These are phyloP conservation scores for Gymnoscopelus microlampas DNA, from an alignment of 2,797 vertebrate genomes.

Conservation along the genomic window DNA sequence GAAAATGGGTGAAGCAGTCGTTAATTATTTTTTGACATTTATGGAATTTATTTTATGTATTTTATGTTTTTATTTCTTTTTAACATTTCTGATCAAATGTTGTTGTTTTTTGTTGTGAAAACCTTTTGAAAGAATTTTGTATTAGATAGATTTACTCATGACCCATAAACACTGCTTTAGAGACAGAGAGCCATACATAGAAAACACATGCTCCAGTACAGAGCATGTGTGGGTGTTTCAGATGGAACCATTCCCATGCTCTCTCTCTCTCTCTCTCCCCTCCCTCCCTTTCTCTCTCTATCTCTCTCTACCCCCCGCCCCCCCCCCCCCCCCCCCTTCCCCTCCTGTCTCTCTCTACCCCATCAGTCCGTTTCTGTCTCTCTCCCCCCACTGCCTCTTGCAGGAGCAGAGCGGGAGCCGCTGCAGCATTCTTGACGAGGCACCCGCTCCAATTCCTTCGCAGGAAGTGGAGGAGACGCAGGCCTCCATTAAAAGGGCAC, in stretches of 20 bases:
- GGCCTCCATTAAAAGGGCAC: constrained; percentile 29
- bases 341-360: constrained; percentile 10
- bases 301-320: not conserved
- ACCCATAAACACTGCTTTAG: not conserved
- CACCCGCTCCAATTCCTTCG: constrained; percentile 32
- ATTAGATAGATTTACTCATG: too few relatives aligned
- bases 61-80: not conserved
- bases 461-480: constrained; percentile 16
- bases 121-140: too few relatives aligned
- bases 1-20: too few relatives aligned
- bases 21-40: too few relatives aligned
- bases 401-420: constrained; percentile 19
- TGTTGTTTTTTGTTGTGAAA: too few relatives aligned
- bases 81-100: not conserved
- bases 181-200: not conserved
- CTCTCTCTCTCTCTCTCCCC: constrained; percentile 10
- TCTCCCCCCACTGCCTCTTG: constrained; percentile 3
- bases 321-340: not conserved
- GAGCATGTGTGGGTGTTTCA: constrained; percentile 53
- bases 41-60: too few relatives aligned
- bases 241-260: constrained; percentile 35
- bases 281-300: not conserved
- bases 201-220: too few relatives aligned
- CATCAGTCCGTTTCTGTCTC: not conserved
- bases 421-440: constrained; percentile 20